These are phyloP conservation scores for Pristionchus entomophagus DNA, from an alignment of 2,888 invertebrate species.

Conservation along the genomic window DNA sequence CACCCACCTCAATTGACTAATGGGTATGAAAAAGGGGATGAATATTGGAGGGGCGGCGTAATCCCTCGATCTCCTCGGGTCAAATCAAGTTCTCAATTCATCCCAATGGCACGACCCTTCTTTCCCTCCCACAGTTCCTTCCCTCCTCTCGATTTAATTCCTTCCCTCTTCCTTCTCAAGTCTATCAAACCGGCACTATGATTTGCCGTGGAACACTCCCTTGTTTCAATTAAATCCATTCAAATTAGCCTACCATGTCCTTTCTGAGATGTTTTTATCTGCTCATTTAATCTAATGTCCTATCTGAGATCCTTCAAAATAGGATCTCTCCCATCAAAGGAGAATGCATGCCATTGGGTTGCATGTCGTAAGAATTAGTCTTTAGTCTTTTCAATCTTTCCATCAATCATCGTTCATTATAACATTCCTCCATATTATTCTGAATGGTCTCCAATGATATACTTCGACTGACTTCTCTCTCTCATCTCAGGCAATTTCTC, in stretches of 20 bases:
- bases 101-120: conserved; percentile 27
- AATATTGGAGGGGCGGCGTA: neutral
- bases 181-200: conserved; percentile 1
- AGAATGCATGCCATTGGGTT: too few relatives aligned
- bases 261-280: neutral
- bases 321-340: neutral
- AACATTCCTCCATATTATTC: neutral
- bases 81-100: conserved; percentile 28
- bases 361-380: too few relatives aligned
- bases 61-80: neutral
- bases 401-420: neutral
- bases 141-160: conserved; percentile 1
- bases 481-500: neutral
- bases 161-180: neutral
- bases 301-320: neutral
- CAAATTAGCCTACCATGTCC: neutral
- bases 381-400: too few relatives aligned
- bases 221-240: neutral
- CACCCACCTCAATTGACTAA: neutral
- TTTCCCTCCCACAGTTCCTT: neutral
- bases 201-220: neutral
- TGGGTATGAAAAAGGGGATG: neutral
- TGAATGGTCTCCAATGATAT: neutral
- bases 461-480: too few relatives aligned
- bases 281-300: neutral